phyloP scores from a whole-genome alignment of 2,797 vertebrate genomes.

The Hippopotamyrus pictus region DNA sequence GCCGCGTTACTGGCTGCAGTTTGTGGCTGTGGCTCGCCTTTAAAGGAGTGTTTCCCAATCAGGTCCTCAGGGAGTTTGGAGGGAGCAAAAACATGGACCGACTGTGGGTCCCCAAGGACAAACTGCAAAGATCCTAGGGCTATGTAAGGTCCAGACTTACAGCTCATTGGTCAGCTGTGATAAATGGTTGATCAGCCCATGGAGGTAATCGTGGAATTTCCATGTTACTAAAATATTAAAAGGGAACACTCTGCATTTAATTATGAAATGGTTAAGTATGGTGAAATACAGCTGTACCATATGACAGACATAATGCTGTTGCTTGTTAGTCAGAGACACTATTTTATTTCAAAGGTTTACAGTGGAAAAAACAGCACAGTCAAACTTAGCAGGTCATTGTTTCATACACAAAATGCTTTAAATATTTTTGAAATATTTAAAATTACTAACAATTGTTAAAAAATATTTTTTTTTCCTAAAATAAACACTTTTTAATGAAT shows the following conservation, averaged over 20 bases:
- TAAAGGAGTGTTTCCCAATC: neutral
- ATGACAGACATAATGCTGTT: neutral
- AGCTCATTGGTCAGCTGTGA: neutral
- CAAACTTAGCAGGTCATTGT: neutral
- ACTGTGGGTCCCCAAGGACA: neutral
- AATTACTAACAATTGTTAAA: neutral
- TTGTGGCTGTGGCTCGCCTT: neutral
- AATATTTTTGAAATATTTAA: neutral
- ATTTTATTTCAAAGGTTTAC: neutral
- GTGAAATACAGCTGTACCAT: neutral
- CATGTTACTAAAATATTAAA: neutral
- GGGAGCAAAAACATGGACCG: neutral
- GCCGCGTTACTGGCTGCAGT: neutral
- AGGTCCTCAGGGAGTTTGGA: neutral
- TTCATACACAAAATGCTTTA: neutral
- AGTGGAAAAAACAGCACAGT: neutral
- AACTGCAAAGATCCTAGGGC: neutral
- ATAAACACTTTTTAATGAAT: neutral
- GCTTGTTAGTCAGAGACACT: neutral
- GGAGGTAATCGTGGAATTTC: neutral
- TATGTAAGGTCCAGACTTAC: neutral
- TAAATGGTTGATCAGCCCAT: neutral
- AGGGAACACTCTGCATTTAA: neutral
- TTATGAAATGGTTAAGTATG: neutral
- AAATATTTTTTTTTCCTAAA: neutral